Evolutionary conservation across 2,888 invertebrate species (phyloP), one percentile per base, ranked within the genome.

Genomic region (Amorpha juglandis): DNA sequence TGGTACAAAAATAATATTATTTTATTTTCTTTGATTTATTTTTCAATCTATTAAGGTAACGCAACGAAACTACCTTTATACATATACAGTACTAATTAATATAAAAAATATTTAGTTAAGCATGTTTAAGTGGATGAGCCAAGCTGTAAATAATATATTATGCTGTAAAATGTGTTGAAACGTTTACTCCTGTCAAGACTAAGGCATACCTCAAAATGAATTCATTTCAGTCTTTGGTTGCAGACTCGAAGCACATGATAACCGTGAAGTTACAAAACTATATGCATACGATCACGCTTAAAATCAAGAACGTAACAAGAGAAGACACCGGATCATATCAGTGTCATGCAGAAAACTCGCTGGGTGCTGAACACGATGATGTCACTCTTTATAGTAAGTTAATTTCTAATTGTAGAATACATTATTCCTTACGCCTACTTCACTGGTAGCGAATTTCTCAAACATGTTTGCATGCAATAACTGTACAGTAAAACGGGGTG

Each of bases 371-470:
- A 0, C 94, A 94, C 70, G 95, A 95, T 68, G 94, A 94, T 72
- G 94, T 96, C 76, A 95, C 95, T 74, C 84, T 96, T 63, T 95
- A 95, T 81, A 94, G 96, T 96, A 88, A 95, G 95, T 94, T 45
- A 48, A 19, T 12, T 50, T 16, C 2, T 9, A 9, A 9, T 38
- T 38, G 7, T 9, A 38, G 38, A 38, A 2, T 7, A 7, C 7
- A 9, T 38, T 38, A 7, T 38, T 35, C 7, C 35, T 38, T 27
- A 27, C 4, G 27, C 1, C 4, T 27, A 4, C 27, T 27, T 27
- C 1, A 27, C 27, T n/a, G n/a, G n/a, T n/a, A n/a, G n/a, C n/a
- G n/a, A n/a, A n/a, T n/a, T n/a, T n/a, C n/a, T n/a, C n/a, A n/a
- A n/a, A n/a, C n/a, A n/a, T n/a, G n/a, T n/a, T n/a, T n/a, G n/a